Conservation (phyloP, 2,888 invertebrate genomes). For the Melolontha melolontha region DNA sequence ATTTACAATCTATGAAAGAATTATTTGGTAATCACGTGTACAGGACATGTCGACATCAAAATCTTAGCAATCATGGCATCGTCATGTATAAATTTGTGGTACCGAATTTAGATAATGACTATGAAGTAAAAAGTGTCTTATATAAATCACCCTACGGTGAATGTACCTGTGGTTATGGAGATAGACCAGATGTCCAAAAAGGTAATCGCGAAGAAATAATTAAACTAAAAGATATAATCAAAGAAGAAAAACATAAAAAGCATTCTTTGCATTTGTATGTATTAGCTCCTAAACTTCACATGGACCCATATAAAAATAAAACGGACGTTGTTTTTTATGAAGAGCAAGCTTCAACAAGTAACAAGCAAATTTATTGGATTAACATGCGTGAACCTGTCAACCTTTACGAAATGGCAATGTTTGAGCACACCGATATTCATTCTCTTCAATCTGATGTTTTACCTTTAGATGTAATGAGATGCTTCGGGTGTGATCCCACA, state of each 20-base stretch:
- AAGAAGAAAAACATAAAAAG: conserved; percentile 17
- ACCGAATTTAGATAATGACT: conserved; percentile 23
- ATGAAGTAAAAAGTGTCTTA: conserved; percentile 52
- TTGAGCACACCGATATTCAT: conserved; percentile 41
- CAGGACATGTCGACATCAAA: conserved; percentile 43
- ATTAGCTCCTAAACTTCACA: conserved; percentile 8
- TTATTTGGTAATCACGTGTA: conserved; percentile 41
- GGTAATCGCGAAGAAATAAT: conserved; percentile 21
- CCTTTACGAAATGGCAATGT: conserved; percentile 47
- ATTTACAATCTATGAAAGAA: conserved; percentile 28
- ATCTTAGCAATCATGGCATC: conserved; percentile 41
- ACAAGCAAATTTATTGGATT: conserved; percentile 43
- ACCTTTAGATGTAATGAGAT: neutral
- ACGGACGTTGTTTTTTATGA: neutral
- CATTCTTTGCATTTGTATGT: neutral
- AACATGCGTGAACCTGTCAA: conserved; percentile 43
- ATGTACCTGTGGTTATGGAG: conserved; percentile 55
- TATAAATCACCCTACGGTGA: conserved; percentile 58
- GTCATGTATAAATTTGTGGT: conserved; percentile 25
- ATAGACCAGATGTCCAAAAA: neutral
- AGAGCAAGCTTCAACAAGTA: conserved; percentile 12
- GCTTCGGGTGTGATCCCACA: neutral
- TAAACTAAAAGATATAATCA: conserved; percentile 30
- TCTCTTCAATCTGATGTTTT: conserved; percentile 17
- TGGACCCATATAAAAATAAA: conserved; percentile 22